These are phyloP conservation scores for Leptopilina syphax DNA, from an alignment of 2,888 invertebrate species.

Conservation along the genomic window DNA sequence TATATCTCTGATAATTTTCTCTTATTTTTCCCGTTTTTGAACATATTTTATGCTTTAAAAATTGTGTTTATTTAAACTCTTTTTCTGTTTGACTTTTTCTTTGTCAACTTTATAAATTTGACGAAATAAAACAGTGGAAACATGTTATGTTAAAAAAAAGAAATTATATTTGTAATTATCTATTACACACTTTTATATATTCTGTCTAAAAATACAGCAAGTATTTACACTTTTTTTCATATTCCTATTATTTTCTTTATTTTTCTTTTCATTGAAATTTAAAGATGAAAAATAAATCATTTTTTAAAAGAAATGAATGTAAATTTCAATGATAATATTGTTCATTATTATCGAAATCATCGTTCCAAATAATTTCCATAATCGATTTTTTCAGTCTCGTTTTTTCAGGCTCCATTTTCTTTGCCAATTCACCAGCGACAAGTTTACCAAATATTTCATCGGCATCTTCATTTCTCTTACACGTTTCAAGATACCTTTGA, in stretches of 20 bases:
- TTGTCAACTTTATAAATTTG: no score
- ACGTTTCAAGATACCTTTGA: slow-evolving; percentile 13
- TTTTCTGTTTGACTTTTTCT: no score
- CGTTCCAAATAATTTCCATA: slow-evolving; percentile 24
- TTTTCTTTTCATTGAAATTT: neutral
- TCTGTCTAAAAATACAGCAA: no score
- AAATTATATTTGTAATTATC: neutral
- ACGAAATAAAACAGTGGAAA: no score
- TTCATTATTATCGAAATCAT: neutral
- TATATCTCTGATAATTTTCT: no score
- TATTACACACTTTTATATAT: neutral
- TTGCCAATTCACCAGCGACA: slow-evolving; percentile 22
- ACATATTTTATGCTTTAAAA: no score
- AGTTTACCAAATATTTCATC: slow-evolving; percentile 29
- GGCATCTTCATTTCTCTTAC: slow-evolving; percentile 1
- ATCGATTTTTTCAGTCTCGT: slow-evolving; percentile 19
- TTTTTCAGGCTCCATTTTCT: slow-evolving; percentile 13
- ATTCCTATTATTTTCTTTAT: no score
- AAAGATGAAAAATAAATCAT: neutral
- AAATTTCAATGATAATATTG: no score
- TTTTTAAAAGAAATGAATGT: neutral
- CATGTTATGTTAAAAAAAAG: no score
- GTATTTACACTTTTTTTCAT: no score
- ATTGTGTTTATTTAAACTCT: no score
- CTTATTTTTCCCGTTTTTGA: no score